These are phyloP conservation scores for Watsonalla binaria DNA, from an alignment of 2,888 invertebrate genomes.

Conservation along the genomic window DNA sequence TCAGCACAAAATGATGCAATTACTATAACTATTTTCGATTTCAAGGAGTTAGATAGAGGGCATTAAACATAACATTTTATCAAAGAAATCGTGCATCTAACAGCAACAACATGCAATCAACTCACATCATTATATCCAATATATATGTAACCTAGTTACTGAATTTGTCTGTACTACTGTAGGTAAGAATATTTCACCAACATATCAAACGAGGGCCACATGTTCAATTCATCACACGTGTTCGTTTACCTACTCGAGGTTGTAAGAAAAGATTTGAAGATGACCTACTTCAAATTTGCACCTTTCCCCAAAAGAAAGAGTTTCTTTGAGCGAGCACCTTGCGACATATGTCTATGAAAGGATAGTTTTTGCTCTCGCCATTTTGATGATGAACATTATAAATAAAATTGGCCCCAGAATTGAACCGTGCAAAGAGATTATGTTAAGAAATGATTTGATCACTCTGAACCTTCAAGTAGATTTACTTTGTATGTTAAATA, in stretches of 20 bases:
- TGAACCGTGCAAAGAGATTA: background rate
- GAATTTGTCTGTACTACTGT: no score
- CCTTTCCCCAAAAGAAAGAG: slow-evolving; percentile 63
- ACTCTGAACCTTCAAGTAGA: no score
- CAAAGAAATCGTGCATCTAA: no score
- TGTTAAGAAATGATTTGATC: no score
- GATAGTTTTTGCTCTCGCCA: slow-evolving; percentile 15
- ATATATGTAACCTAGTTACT: no score
- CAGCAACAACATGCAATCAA: no score
- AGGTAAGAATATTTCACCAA: background rate
- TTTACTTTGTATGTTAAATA: no score
- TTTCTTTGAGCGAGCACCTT: slow-evolving; percentile 59
- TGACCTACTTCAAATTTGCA: slow-evolving; percentile 72
- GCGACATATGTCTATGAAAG: slow-evolving; percentile 50
- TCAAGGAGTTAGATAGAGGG: no score
- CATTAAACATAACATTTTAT: no score
- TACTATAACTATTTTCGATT: no score
- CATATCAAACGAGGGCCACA: background rate
- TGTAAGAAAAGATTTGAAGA: slow-evolving; percentile 37
- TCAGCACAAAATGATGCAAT: no score
- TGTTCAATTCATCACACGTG: slow-evolving; percentile 16
- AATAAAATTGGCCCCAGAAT: background rate
- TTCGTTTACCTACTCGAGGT: slow-evolving; percentile 18
- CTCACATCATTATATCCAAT: no score
- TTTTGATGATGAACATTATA: slow-evolving; percentile 3